Percentiles rank a stretch among this genome's conserved stretches.
Conservation (phyloP, 2,113 vertebrate genomes). For the Astatoreochromis straeleni region DNA sequence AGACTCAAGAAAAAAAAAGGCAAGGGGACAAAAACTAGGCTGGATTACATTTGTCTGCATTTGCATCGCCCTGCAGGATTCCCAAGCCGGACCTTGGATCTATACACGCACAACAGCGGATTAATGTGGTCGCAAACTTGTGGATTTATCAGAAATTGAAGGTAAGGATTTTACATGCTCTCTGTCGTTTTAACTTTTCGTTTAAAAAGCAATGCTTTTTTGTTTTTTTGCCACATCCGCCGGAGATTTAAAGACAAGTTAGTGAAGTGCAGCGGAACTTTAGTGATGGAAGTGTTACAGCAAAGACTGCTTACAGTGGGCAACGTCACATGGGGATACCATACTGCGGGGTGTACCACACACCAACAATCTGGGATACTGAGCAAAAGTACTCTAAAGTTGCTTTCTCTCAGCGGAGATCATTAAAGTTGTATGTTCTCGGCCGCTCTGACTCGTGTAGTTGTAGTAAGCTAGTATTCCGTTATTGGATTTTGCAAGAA, state of each 20-base stretch:
- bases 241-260: neutral
- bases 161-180: conserved; percentile 51
- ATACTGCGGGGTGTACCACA: neutral
- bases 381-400: neutral
- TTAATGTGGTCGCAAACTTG: conserved; percentile 56
- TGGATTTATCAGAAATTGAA: conserved; percentile 60
- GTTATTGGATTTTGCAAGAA: neutral
- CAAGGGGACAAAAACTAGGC: neutral
- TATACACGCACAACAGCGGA: conserved; percentile 15
- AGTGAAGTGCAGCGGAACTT: neutral
- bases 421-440: neutral
- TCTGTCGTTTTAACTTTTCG: neutral
- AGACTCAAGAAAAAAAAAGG: conserved; percentile 10
- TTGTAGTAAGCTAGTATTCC: neutral
- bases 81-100: neutral
- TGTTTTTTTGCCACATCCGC: neutral
- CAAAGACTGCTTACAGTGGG: neutral
- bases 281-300: neutral
- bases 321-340: neutral
- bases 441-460: neutral
- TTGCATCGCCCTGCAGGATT: neutral
- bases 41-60: conserved; percentile 49
- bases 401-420: neutral
- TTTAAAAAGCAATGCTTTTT: neutral
- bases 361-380: neutral